Percentiles rank a stretch among this genome's conserved stretches.
Conservation (phyloP, 2,888 invertebrate genomes). For the Ophion costatus region DNA sequence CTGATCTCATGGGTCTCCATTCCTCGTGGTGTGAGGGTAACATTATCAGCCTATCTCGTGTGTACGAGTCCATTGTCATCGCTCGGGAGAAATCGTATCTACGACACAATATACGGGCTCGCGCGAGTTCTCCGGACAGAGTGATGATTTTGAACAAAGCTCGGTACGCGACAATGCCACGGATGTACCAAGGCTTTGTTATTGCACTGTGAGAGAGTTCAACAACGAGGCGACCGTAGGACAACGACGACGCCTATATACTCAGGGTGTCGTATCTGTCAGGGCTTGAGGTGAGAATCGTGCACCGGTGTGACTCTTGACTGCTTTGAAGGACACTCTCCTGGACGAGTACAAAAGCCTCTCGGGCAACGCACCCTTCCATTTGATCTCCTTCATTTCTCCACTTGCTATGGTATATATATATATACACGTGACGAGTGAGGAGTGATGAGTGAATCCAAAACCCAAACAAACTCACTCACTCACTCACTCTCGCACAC, state of each 20-base stretch:
- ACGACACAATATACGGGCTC: slow-evolving; percentile 48
- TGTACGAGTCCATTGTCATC: slow-evolving; percentile 50
- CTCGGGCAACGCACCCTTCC: slow-evolving; percentile 19
- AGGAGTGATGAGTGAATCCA: too few species aligned
- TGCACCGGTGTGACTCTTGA: slow-evolving; percentile 22
- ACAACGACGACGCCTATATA: slow-evolving; percentile 36
- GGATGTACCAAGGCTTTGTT: slow-evolving; percentile 52
- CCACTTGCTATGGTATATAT: not conserved
- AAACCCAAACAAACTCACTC: too few species aligned
- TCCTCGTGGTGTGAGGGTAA: slow-evolving; percentile 12
- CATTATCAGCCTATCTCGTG: slow-evolving; percentile 25
- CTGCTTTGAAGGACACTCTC: slow-evolving; percentile 3
- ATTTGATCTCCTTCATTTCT: slow-evolving; percentile 24
- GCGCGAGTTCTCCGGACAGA: slow-evolving; percentile 45
- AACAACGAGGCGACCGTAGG: slow-evolving; percentile 19
- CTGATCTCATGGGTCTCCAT: slow-evolving; percentile 4
- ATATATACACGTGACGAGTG: too few species aligned
- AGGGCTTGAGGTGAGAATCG: slow-evolving; percentile 42
- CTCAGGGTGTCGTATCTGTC: slow-evolving; percentile 29
- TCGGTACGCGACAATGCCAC: slow-evolving; percentile 54
- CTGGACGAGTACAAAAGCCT: slow-evolving; percentile 32
- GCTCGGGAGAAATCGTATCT: slow-evolving; percentile 25
- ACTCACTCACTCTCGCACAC: too few species aligned
- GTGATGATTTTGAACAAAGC: slow-evolving; percentile 62
- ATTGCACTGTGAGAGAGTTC: slow-evolving; percentile 37